Base-by-base conservation (phyloP, 2,113 vertebrate species). In the Phalacrocorax brasilianus region DNA sequence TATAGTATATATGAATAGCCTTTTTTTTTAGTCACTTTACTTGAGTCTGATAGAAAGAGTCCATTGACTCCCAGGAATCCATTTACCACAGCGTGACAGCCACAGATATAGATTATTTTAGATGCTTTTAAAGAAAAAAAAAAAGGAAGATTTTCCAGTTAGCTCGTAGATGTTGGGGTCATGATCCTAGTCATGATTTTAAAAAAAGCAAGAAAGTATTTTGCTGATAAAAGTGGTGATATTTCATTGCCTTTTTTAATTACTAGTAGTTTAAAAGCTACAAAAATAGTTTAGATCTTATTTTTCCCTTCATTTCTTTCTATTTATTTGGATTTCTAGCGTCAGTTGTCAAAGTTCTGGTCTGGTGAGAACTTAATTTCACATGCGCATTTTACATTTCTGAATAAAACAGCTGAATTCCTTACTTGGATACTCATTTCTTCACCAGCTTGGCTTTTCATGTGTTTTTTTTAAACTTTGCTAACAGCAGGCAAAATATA, bases 221-320 rank as follows among this genome's bases (percentile, higher is more conserved):
- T 88, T 74, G 24, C 83, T 97, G 83, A 66, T 91, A 55, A 30
- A 91, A 88, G 83, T 45, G 58, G 45, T 92, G 89, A 91, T 92
- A 88, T 91, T 91, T 91, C 85, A 75, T 82, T 73, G 79, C 76
- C 56, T 91, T 95, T 94, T 94, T 35, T 4, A 91, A 94, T 94
- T 90, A 74, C 42, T 1, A 4, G 6, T 63, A 66, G 55, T 91
- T 91, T 55, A 42, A 92, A 95, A 86, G 67, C 79, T 74, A 35
- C 33, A 91, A 81, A 86, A 89, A 58, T 89, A 82, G 35, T 86
- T 89, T n/a, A 85, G 45, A 71, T 86, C 17, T 71, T 74, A 8
- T 73, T 88, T 93, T 80, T 58, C 22, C 44, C 42, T 92, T 86
- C 14, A 26, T 93, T 95, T 86, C 52, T 81, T 95, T 87, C 61